Percentiles rank a stretch among this genome's conserved stretches.
These are phyloP conservation scores for Berghia stephanieae DNA, from an alignment of 1,140 invertebrate species.

Conservation along the genomic window DNA sequence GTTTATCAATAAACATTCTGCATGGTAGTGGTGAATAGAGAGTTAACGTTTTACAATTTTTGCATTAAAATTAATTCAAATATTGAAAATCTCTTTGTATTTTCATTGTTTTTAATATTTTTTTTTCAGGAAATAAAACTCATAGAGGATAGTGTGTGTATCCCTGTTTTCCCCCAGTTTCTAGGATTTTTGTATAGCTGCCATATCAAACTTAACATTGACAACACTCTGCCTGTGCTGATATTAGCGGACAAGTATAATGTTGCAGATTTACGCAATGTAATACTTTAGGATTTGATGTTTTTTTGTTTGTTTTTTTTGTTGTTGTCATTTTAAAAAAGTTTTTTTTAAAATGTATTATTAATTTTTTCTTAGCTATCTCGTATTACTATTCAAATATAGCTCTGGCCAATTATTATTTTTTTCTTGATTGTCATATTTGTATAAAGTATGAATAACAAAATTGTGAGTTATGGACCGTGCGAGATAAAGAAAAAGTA, in stretches of 20 bases:
- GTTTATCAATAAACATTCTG: too few species aligned
- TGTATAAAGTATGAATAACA: too few species aligned
- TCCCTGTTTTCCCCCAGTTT: slow-evolving; percentile 64
- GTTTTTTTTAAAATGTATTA: too few species aligned
- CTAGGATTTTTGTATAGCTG: slow-evolving; percentile 67
- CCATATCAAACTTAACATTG: slow-evolving; percentile 64
- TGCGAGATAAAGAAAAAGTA: too few species aligned
- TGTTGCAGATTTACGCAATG: slow-evolving; percentile 64
- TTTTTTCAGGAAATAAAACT: slow-evolving; percentile 63
- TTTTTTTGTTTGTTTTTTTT: too few species aligned
- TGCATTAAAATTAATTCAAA: neutral
- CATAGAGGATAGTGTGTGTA: slow-evolving; percentile 64
- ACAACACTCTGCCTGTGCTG: slow-evolving; percentile 65
- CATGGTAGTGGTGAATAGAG: neutral
- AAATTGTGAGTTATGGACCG: too few species aligned
- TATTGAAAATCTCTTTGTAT: neutral
- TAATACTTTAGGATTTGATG: too few species aligned
- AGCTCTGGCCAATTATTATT: too few species aligned
- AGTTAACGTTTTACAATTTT: neutral
- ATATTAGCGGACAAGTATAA: slow-evolving; percentile 69
- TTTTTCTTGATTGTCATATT: too few species aligned
- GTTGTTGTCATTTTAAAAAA: too few species aligned
- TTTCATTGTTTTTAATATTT: neutral
- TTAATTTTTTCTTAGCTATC: too few species aligned
- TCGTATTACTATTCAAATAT: too few species aligned